phyloP scores from a whole-genome alignment of 2,888 invertebrate species.

The Pristionchus arcanus region DNA sequence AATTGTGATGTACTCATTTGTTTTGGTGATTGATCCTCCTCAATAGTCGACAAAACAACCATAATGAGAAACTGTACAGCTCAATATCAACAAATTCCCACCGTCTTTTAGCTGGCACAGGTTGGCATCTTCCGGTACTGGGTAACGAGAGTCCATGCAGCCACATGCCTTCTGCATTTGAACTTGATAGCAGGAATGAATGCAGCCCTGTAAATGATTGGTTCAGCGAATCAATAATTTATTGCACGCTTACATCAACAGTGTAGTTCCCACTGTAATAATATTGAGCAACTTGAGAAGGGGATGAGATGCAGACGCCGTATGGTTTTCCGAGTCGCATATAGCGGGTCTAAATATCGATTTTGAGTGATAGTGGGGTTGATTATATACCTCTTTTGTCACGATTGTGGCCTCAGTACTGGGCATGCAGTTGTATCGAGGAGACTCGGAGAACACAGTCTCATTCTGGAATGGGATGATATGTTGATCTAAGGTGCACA shows the following conservation, averaged over 20 bases:
- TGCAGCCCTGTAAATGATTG: slow-evolving; percentile 10
- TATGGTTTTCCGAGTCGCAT: slow-evolving; percentile 59
- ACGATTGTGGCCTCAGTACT: slow-evolving; percentile 54
- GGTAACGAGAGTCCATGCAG: slow-evolving; percentile 62
- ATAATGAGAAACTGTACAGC: no score
- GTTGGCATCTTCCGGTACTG: slow-evolving; percentile 18
- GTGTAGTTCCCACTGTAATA: slow-evolving; percentile 63
- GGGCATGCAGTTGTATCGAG: slow-evolving; percentile 58
- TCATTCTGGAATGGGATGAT: slow-evolving; percentile 44
- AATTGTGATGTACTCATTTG: no score
- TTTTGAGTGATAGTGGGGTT: no score
- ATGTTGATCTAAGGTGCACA: no score
- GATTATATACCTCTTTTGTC: slow-evolving; percentile 28
- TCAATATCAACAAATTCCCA: no score
- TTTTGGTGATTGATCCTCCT: no score
- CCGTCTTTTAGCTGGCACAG: slow-evolving; percentile 57
- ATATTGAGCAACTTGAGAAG: slow-evolving; percentile 61
- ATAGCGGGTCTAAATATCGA: slow-evolving; percentile 56
- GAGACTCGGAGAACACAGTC: slow-evolving; percentile 60
- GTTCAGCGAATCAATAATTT: no score
- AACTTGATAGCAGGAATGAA: slow-evolving; percentile 60
- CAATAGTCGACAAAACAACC: no score
- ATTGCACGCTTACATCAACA: slow-evolving; percentile 56
- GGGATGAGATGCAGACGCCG: slow-evolving; percentile 58
- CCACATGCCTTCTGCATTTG: slow-evolving; percentile 57